Evolutionary conservation across 2,888 invertebrate species (phyloP).

Genomic region (Hemaris fuciformis): DNA sequence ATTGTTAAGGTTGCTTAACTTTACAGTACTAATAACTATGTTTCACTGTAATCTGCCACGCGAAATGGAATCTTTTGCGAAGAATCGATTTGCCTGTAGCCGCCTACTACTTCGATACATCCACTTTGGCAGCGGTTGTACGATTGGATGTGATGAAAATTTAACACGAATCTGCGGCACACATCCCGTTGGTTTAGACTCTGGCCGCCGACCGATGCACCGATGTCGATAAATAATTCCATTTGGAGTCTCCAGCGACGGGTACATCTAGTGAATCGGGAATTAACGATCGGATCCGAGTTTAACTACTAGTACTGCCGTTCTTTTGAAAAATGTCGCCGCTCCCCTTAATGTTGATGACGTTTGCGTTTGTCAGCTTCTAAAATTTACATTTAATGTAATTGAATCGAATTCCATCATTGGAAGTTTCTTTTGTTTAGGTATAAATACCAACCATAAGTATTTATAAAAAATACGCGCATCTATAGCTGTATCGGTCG

Average conservation of each 20-base stretch:
- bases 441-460: too few species aligned
- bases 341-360: slow-evolving; percentile 2
- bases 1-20: slow-evolving; percentile 27
- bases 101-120: slow-evolving; percentile 21
- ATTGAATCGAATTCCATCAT: neutral
- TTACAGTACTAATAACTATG: slow-evolving; percentile 31
- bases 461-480: too few species aligned
- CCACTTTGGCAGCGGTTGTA: slow-evolving; percentile 20
- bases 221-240: slow-evolving; percentile 43
- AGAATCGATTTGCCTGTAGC: neutral
- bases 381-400: too few species aligned
- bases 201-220: slow-evolving; percentile 27
- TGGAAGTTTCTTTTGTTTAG: neutral
- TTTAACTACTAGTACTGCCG: neutral
- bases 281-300: neutral
- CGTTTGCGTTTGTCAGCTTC: neutral
- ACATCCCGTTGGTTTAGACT: slow-evolving; percentile 29
- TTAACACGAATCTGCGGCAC: slow-evolving; percentile 35
- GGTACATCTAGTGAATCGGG: slow-evolving; percentile 21
- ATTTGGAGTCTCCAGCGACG: slow-evolving; percentile 23
- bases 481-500: too few species aligned
- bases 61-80: slow-evolving; percentile 22
- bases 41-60: slow-evolving; percentile 31
- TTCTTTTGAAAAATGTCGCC: neutral
- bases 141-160: slow-evolving; percentile 10